Conservation (phyloP, 2,113 vertebrate genomes). For the Nyctibius bracteatus region DNA sequence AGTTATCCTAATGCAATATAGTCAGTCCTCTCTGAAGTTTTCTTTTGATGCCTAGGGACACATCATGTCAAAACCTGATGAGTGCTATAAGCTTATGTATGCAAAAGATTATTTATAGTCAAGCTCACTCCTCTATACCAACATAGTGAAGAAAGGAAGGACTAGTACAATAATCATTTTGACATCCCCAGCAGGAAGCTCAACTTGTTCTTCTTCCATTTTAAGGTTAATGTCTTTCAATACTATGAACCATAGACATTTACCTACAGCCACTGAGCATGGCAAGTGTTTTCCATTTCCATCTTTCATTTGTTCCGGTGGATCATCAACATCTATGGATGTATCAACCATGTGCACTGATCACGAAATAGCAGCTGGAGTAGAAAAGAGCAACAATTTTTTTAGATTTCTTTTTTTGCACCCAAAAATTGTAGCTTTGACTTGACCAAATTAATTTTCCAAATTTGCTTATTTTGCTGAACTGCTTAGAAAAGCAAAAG, state of each 20-base stretch:
- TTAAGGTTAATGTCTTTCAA: background rate
- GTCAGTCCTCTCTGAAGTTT: background rate
- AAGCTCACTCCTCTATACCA: background rate
- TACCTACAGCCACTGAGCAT: background rate
- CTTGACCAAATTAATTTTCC: background rate
- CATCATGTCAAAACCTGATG: background rate
- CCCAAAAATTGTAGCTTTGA: background rate
- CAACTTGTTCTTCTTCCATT: background rate
- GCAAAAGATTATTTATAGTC: background rate
- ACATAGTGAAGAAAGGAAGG: background rate
- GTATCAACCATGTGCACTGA: background rate
- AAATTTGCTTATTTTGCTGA: background rate
- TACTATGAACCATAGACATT: background rate
- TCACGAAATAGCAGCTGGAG: background rate
- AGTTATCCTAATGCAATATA: conserved; percentile 39
- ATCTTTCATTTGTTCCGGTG: background rate
- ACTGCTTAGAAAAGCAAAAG: background rate
- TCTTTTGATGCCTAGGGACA: background rate
- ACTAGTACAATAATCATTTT: background rate
- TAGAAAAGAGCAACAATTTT: background rate
- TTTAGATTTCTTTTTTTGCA: background rate
- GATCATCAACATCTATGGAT: background rate
- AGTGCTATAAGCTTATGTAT: background rate
- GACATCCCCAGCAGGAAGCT: background rate
- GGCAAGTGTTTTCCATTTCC: background rate